Base-by-base conservation (phyloP, 1,140 invertebrate genomes). In the Condylostylus longicornis region DNA sequence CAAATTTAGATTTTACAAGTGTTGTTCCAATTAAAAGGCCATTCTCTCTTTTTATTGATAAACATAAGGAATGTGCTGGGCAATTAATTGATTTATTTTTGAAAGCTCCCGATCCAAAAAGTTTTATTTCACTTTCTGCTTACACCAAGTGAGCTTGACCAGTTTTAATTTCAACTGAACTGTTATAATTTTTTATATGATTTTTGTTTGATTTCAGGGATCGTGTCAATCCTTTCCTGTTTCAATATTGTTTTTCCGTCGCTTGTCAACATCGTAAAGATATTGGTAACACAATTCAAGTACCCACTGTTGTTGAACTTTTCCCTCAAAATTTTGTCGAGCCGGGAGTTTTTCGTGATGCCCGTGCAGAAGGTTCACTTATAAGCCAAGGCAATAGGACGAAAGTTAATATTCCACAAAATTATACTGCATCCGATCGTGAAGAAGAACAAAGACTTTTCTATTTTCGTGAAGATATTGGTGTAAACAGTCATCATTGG, bases 401-500 rank as follows among this genome's bases (percentile, higher is more conserved):
- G 33, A 69, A 69, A 0, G 67, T 79, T 28, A 67, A 71, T 37
- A 75, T 79, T 42, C 71, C 74, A 8, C 61, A 62, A 40, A 72
- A 78, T 47, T 77, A 68, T 46, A 74, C 75, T 2, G 77, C 76
- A 1, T 72, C 72, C 0, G 71, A 79, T 47, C 58, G 72, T 23
- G 72, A 75, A 41, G 57, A 64, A 18, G 76, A 79, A 41, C 74
- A 78, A 47, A 68, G 72, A 8, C 27, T 78, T 32, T 66, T 73
- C 1, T 79, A 78, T 45, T 79, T 71, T 61, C 68, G 76, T 5
- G 54, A 60, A 38, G 57, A 58, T 36, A 58, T 60, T 18, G 75
- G 75, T 9, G 58, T 77, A 12, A 78, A 77, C 46, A 65, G 75
- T 21, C 76, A 79, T 49, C 77, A 80, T 44, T 79, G 75, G 73